These are phyloP conservation scores for Oncorhynchus kisutch DNA, from an alignment of 2,113 vertebrate species.

Conservation along the genomic window DNA sequence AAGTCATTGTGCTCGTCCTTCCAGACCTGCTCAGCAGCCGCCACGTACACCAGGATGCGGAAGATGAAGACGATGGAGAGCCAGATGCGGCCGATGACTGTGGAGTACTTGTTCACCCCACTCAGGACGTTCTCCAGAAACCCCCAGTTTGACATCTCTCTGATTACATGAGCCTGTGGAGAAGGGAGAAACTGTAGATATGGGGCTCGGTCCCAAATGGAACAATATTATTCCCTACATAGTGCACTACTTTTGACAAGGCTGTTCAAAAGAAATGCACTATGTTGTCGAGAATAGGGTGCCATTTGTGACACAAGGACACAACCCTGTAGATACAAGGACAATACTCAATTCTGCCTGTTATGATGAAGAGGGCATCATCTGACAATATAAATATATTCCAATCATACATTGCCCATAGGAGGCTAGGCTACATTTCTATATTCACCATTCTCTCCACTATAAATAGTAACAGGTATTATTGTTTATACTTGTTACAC, in stretches of 20 bases:
- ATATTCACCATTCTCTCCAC: too few species aligned
- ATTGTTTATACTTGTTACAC: too few species aligned
- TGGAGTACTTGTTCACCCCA: conserved; percentile 88
- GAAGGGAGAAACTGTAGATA: not conserved
- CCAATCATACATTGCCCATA: not conserved
- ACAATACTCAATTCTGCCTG: not conserved
- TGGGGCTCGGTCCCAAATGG: not conserved
- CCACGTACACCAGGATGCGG: conserved; percentile 82
- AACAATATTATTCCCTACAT: too few species aligned
- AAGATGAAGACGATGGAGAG: conserved; percentile 82
- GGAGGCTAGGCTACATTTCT: too few species aligned
- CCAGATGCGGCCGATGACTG: conserved; percentile 82
- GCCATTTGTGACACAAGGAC: too few species aligned
- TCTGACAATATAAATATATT: not conserved
- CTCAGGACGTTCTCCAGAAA: conserved; percentile 81
- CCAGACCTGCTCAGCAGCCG: conserved; percentile 85
- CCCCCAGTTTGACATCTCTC: conserved; percentile 81
- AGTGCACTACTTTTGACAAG: too few species aligned
- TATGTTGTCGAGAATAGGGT: too few species aligned
- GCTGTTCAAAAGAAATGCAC: too few species aligned
- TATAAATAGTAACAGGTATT: too few species aligned
- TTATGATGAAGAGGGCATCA: not conserved
- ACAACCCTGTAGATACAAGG: not conserved
- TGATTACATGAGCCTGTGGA: not conserved
- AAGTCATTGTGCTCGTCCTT: conserved; percentile 85